A percentile compares a stretch with the other conserved stretches of the same genome.
phyloP scores from a whole-genome alignment of 64 coral and sea anemone genomes.

The Pachyseris speciosa region DNA sequence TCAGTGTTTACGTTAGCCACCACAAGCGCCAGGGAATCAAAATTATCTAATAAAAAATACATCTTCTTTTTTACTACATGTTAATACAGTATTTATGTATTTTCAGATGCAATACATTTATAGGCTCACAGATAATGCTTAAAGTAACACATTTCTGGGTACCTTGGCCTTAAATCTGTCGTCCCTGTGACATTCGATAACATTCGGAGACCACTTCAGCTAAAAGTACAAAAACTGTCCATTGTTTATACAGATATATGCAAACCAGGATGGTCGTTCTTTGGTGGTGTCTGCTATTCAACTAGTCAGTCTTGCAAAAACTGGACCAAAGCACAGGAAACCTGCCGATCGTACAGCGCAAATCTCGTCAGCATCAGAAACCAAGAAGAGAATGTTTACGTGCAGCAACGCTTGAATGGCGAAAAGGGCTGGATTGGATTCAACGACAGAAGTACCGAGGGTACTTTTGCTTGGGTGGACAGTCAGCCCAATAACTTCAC shows the following conservation, averaged over 20 bases:
- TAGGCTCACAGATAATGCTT: no score
- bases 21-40: no score
- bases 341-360: conserved; percentile 1
- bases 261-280: conserved; percentile 24
- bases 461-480: conserved; percentile 26
- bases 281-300: conserved; percentile 40
- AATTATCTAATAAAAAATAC: no score
- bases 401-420: conserved; percentile 37
- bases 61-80: no score
- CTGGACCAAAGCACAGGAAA: background rate
- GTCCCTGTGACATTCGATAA: no score
- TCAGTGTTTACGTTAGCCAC: no score
- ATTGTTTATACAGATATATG: conserved; percentile 23
- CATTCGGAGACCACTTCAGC: background rate
- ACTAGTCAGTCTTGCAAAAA: background rate
- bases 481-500: conserved; percentile 10
- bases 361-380: conserved; percentile 34
- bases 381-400: conserved; percentile 56
- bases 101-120: no score
- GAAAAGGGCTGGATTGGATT: conserved; percentile 57
- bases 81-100: no score
- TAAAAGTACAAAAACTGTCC: background rate
- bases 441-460: conserved; percentile 20
- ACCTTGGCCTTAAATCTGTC: no score
- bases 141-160: no score